Base-by-base conservation (phyloP, 1,140 invertebrate genomes). In the Oedothorax gibbosus region DNA sequence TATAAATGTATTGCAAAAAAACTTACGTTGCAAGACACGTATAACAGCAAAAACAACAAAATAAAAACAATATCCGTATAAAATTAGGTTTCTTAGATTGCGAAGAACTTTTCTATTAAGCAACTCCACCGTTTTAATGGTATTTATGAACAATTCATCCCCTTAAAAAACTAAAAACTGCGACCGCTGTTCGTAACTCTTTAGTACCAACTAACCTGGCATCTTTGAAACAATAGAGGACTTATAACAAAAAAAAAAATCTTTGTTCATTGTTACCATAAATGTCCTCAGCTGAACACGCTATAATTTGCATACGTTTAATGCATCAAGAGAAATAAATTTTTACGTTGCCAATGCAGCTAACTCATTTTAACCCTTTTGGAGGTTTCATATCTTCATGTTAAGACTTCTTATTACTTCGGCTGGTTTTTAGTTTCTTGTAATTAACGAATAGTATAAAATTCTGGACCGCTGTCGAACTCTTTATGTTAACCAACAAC, bases 91-190 rank as follows among this genome's bases (percentile, higher is more conserved):
- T 77, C 49, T 77, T 77, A 77, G 60, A 62, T 77, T 49, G 57
- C 56, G 12, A 77, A 35, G 49, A 64, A 77, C 57, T n/a, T 35
- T 64, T 64, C 75, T 53, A 77, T 77, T 77, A 77, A 64, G 75
- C 51, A 64, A 77, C 75, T 64, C 75, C 60, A 60, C 64, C 64
- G 57, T 77, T 77, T 77, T 77, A 77, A 73, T 77, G 60, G 21
- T 64, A 64, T 64, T 77, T 62, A 54, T 77, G 21, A 50, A 64
- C 35, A 35, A 35, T 35, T 77, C 50, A 62, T 64, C 49, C 56
- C 11, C 49, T 57, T 12, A 57, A 57, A 75, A 77, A 77, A 76
- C 51, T n/a, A 62, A 76, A 35, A 62, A 18, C 0, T 14, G 10
- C 72, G 18, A 21, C 56, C 54, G 51, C n/a, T 18, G n/a, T 9